A percentile compares a stretch with the other conserved stretches of the same genome.
Conservation (phyloP, 2,797 vertebrate genomes). For the Acomys russatus region DNA sequence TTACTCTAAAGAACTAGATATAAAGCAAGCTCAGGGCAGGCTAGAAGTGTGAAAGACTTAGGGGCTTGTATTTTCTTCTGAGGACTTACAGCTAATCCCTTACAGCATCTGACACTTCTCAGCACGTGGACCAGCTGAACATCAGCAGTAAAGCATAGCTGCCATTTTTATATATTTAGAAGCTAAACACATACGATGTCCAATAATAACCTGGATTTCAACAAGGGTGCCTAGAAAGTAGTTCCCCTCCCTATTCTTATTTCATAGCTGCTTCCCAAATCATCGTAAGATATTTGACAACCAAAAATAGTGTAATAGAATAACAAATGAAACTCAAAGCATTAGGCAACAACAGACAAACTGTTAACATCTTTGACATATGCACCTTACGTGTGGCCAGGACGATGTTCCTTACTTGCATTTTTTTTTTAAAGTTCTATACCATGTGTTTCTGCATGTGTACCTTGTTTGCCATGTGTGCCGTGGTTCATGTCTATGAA, state of each 20-base stretch:
- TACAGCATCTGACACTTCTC: not conserved
- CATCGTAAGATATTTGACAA: not conserved
- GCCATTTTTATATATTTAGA: not conserved
- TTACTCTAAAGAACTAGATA: slow-evolving; percentile 27
- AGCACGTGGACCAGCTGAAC: not conserved
- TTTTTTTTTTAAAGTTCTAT: not conserved
- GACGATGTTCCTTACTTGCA: not conserved
- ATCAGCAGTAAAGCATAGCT: slow-evolving; percentile 1
- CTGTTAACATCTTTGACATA: not conserved
- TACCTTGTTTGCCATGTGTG: not conserved
- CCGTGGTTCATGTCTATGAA: not conserved
- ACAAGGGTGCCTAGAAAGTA: not conserved
- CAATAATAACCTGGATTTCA: slow-evolving; percentile 29
- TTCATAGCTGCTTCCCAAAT: slow-evolving; percentile 6
- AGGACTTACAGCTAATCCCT: not conserved
- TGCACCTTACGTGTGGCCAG: not conserved
- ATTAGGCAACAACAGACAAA: not conserved
- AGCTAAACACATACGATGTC: not conserved
- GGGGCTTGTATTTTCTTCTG: not conserved
- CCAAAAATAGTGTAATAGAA: not conserved
- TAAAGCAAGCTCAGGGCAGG: slow-evolving; percentile 29
- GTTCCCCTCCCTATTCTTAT: not conserved
- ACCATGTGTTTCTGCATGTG: not conserved
- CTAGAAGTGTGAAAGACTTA: slow-evolving; percentile 29
- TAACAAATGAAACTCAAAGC: not conserved